phyloP scores from a whole-genome alignment of 2,888 invertebrate genomes.

The Anoncus sp. region DNA sequence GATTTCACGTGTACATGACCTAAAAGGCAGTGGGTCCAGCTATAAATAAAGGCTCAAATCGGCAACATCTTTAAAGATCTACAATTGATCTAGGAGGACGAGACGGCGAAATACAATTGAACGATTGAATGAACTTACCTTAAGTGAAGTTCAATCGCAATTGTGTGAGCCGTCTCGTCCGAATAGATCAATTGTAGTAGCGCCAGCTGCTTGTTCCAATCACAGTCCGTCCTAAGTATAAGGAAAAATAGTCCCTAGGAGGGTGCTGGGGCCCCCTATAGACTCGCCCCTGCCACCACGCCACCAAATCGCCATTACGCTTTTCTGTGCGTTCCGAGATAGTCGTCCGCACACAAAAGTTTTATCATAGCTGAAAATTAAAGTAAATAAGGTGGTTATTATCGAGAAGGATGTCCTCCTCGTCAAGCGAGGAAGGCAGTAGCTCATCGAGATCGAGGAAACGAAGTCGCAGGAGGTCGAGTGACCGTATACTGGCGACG shows the following conservation, averaged over 20 bases:
- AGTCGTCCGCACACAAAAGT: neutral
- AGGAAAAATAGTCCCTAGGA: too few species aligned
- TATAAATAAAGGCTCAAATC: too few species aligned
- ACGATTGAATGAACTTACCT: too few species aligned
- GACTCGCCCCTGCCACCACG: neutral
- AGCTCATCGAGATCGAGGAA: neutral
- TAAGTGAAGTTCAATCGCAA: too few species aligned
- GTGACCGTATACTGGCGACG: neutral
- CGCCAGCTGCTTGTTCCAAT: neutral
- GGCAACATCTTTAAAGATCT: too few species aligned
- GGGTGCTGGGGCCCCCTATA: neutral
- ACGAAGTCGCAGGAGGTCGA: neutral
- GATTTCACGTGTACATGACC: too few species aligned
- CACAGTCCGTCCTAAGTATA: neutral
- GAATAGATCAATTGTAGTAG: neutral
- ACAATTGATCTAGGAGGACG: too few species aligned
- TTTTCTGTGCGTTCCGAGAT: conserved; percentile 1
- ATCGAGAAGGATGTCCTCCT: neutral
- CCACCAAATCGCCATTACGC: neutral
- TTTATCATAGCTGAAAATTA: neutral
- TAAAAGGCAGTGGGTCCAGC: too few species aligned
- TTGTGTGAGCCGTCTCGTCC: conserved; percentile 5
- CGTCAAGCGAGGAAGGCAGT: neutral
- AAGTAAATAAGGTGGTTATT: neutral
- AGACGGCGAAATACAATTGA: too few species aligned